These are phyloP conservation scores for Caenorhabditis briggsae DNA, from an alignment of 1,140 invertebrate species.

Conservation along the genomic window DNA sequence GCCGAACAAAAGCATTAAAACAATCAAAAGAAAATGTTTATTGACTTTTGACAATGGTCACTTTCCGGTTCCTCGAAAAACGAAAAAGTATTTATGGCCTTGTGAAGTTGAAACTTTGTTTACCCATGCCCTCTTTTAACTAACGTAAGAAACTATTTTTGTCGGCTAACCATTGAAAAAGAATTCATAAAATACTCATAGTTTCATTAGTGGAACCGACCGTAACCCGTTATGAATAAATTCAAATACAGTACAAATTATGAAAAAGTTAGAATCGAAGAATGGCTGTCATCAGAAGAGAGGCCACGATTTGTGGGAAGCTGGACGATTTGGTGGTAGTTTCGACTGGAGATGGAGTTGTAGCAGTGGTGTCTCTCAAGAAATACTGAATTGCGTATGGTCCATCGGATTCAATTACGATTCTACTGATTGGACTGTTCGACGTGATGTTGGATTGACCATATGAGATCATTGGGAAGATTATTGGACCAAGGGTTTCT, in stretches of 20 bases:
- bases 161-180: not conserved
- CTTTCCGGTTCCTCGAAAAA: not conserved
- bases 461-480: not conserved
- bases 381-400: conserved; percentile 36
- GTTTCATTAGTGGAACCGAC: conserved; percentile 30
- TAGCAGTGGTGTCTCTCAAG: conserved; percentile 26
- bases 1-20: not conserved
- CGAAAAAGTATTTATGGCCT: no score
- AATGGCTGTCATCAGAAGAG: conserved; percentile 3
- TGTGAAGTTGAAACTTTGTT: not conserved
- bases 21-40: conserved; percentile 4
- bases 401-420: conserved; percentile 20
- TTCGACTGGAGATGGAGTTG: conserved; percentile 47
- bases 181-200: not conserved
- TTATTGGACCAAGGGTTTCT: not conserved
- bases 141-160: not conserved
- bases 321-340: conserved; percentile 15
- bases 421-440: conserved; percentile 25
- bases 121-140: not conserved
- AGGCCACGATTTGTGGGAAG: conserved; percentile 18
- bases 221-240: conserved; percentile 21
- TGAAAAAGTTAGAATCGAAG: not conserved
- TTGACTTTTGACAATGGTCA: conserved; percentile 18
- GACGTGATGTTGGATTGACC: conserved; percentile 2
- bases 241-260: not conserved